Evolutionary conservation across 2,113 vertebrate genomes (phyloP), one percentile per base, ranked within the genome.

Genomic region (Notiomystis cincta): DNA sequence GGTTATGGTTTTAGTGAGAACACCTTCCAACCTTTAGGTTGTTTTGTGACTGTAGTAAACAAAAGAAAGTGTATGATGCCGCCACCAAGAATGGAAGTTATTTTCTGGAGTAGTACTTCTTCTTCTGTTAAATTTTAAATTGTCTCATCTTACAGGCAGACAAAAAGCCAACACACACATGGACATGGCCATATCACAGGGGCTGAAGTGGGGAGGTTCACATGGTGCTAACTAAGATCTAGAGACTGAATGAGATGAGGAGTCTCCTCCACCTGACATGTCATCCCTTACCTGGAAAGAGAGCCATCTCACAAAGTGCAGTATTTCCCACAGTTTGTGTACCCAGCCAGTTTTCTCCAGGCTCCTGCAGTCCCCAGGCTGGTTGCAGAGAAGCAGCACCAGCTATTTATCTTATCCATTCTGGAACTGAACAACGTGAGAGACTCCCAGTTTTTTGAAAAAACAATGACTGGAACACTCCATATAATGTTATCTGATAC

Each of bases 271-370:
- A 9, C 8, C 11, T 13, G 6, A 20, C n/a, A 18, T 40, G 44
- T 64, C 58, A 25, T 25, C 10, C 11, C 24, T 40, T 45, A 4
- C 60, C 56, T 42, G 10, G 7, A 70, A 86, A 73, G 13, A 58
- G n/a, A 89, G 37, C 2, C 0, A 0, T 40, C 2, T 9, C 27
- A 47, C 25, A 33, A 75, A 83, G 21, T 2, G 71, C 56, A 73
- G 6, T 69, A 64, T 84, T 94, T 71, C 15, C 51, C 37, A 35
- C 22, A 25, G 15, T n/a, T 65, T 80, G 25, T 31, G 88, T 44
- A 53, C 6, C 45, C 27, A 88, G 13, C 3, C 62, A 42, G 50
- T 67, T 51, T 33, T 20, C 44, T 82, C 48, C 57, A 58, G 44
- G 22, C n/a, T 72, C 19, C 53, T 40, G 61, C 6, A 6, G 45